Evolutionary conservation across 2,888 invertebrate species (phyloP).

Genomic region (Dicyrtomina minuta): DNA sequence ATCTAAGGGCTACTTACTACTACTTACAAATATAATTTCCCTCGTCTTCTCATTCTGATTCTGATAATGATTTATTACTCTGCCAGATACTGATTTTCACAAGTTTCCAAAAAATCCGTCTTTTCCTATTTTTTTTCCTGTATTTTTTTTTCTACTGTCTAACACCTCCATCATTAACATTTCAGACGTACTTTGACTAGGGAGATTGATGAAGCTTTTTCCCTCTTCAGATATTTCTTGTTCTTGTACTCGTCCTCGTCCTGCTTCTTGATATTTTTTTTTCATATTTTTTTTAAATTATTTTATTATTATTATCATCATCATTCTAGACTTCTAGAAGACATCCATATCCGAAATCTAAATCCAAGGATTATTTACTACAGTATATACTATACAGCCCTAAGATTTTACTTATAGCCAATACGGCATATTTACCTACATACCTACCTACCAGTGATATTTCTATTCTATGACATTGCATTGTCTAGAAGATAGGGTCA

Average conservation of each 20-base stretch:
- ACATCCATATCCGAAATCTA: no score
- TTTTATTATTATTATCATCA: no score
- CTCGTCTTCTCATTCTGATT: constrained; percentile 28
- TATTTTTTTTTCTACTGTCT: constrained; percentile 30
- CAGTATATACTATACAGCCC: no score
- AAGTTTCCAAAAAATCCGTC: constrained; percentile 38
- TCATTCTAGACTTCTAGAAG: no score
- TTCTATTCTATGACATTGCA: no score
- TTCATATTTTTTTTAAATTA: not conserved
- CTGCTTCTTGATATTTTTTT: not conserved
- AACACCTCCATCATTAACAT: constrained; percentile 51
- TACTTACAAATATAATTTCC: not conserved
- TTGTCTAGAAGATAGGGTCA: no score
- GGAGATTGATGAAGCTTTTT: constrained; percentile 35
- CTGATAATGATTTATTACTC: constrained; percentile 52
- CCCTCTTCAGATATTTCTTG: no score
- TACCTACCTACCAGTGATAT: no score
- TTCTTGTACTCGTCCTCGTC: not conserved
- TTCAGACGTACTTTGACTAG: not conserved
- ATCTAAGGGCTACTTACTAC: constrained; percentile 10
- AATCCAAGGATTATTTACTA: no score
- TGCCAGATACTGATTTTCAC: constrained; percentile 47
- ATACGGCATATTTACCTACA: no score
- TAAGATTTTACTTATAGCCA: no score
- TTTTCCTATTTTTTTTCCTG: no score